Evolutionary conservation across 2,113 vertebrate genomes (phyloP).

Genomic region (Chloebia gouldiae): DNA sequence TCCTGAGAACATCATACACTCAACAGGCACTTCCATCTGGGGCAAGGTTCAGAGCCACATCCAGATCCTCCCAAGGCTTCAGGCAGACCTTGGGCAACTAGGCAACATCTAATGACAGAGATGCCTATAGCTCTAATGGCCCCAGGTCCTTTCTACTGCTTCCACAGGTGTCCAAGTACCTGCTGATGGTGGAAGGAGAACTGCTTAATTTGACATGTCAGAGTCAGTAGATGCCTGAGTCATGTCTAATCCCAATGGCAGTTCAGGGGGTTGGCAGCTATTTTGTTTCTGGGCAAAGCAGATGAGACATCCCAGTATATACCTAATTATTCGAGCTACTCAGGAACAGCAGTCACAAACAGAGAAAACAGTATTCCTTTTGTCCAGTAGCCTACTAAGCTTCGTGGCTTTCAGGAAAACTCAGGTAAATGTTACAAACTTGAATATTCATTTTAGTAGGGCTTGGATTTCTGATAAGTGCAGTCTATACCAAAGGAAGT

Average conservation of each 20-base stretch:
- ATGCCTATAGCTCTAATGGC: background rate
- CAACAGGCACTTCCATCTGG: accelerated
- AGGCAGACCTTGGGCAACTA: background rate
- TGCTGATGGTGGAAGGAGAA: background rate
- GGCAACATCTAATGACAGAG: background rate
- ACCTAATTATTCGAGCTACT: background rate
- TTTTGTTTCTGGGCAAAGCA: background rate
- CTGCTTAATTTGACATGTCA: background rate
- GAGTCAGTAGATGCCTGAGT: background rate
- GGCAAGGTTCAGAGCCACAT: background rate
- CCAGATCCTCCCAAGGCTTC: background rate
- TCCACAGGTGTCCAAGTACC: background rate
- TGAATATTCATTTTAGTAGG: background rate
- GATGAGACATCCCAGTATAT: background rate
- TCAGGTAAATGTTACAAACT: background rate
- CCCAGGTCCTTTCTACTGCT: background rate
- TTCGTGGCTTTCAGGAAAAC: background rate
- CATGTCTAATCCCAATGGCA: background rate
- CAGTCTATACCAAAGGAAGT: background rate
- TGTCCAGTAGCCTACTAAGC: background rate
- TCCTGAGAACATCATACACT: background rate
- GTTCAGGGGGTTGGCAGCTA: background rate
- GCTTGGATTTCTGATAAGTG: background rate
- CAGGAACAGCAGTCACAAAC: background rate
- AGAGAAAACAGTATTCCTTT: background rate